Conservation (phyloP, 2,888 invertebrate species). For the Tyria jacobaeae region DNA sequence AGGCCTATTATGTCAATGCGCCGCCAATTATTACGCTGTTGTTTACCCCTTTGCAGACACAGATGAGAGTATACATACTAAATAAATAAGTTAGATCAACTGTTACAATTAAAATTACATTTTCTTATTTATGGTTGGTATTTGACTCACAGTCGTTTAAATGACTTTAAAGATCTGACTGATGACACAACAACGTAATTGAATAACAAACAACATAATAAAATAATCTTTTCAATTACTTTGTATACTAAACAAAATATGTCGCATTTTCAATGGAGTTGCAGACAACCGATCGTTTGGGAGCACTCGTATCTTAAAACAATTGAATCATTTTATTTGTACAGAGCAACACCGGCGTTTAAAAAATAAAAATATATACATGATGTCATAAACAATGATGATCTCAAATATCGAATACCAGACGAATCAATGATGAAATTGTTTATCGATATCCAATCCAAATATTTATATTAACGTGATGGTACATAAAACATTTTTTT, state of each 20-base stretch:
- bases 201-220: constrained; percentile 14
- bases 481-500: constrained; percentile 5
- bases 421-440: constrained; percentile 37
- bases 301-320: neutral
- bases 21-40: no score
- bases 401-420: constrained; percentile 21
- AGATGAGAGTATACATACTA: no score
- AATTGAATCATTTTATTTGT: constrained; percentile 2
- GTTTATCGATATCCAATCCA: constrained; percentile 37
- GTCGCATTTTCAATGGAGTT: neutral
- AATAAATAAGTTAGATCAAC: no score
- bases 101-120: no score
- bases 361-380: constrained; percentile 9
- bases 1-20: no score
- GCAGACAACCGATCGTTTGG: constrained; percentile 14
- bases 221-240: constrained; percentile 4
- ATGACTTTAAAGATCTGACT: no score
- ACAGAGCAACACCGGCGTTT: neutral
- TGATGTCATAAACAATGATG: constrained; percentile 17
- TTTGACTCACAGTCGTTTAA: no score
- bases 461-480: constrained; percentile 34
- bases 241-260: constrained; percentile 12
- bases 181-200: no score
- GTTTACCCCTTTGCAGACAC: no score
- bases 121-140: no score